Base-by-base conservation (phyloP, 2,113 vertebrate species). In the Anguilla rostrata region DNA sequence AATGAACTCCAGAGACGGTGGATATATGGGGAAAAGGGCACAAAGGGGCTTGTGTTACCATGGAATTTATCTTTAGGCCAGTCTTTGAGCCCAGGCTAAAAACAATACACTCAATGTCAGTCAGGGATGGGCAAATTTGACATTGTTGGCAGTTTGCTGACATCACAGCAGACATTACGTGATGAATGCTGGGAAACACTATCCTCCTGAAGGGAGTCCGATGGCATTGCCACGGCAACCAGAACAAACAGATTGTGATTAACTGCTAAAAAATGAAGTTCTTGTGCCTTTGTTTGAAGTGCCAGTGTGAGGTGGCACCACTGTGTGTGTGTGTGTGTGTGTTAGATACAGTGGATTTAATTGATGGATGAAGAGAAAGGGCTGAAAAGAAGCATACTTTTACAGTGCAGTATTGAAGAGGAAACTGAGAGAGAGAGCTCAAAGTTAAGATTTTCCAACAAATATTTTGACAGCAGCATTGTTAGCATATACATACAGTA, bases 111-210 rank as follows among this genome's bases (percentile, higher is more conserved):
- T 95, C 93, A 96, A 96, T 96, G 95, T 96, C 96, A 96, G 96
- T 96, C 95, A 95, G 94, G 95, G 96, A 96, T 93, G 95, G 95
- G 92, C 95, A 95, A 89, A 95, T 87, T 92, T 92, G 91, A 95
- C 93, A 90, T 92, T 94, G 94, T 90, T 93, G 93, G 91, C 1
- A 81, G 94, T 94, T 91, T 95, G 92, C 89, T 96, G 94, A 97
- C 95, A 96, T 87, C 90, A 90, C 91, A 87, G 90, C 95, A 92
- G 94, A 88, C 96, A 93, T 91, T 90, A 91, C 91, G 94, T 98
- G 97, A 98, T 98, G 97, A 95, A 98, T 98, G 95, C 94, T 88
- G 88, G 93, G 96, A 98, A 98, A 97, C 92, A 88, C 95, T 96
- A 97, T 95, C 95, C 96, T 87, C 94, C 91, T 90, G 91, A 87